Percentiles rank a stretch among this genome's conserved stretches.
These are phyloP conservation scores for Atta cephalotes DNA, from an alignment of 1,140 invertebrate species.

Conservation along the genomic window DNA sequence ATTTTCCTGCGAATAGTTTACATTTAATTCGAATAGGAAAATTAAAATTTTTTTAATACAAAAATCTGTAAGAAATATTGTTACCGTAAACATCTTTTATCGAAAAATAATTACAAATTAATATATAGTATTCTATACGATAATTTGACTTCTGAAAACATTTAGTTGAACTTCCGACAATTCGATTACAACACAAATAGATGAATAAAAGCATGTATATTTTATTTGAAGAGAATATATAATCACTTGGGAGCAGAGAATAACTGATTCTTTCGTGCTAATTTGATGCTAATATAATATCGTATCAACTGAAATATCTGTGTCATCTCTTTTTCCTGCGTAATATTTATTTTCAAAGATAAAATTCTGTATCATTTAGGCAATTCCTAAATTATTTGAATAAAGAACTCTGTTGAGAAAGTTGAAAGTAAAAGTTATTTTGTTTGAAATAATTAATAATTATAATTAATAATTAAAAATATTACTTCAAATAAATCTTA, in stretches of 20 bases:
- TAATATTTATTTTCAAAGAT: background rate
- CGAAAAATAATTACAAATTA: constrained; percentile 2
- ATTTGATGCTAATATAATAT: no score
- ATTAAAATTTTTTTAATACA: background rate
- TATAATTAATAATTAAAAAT: background rate
- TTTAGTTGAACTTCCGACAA: background rate
- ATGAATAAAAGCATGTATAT: background rate
- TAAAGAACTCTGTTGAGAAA: background rate
- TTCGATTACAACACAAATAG: background rate
- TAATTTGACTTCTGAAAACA: background rate
- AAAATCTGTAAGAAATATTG: background rate
- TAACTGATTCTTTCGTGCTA: background rate
- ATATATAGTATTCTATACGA: background rate
- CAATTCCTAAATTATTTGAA: background rate
- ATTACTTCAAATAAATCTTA: no score
- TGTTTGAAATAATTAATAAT: background rate
- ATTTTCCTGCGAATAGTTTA: no score
- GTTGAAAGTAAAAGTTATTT: background rate
- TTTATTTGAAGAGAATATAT: constrained; percentile 6
- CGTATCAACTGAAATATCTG: background rate
- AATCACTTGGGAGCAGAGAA: background rate
- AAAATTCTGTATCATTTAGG: background rate
- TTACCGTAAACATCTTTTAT: background rate
- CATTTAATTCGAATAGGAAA: background rate
- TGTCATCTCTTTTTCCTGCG: background rate